Conservation (phyloP, 2,888 invertebrate genomes). For the Andrena bucephala region DNA sequence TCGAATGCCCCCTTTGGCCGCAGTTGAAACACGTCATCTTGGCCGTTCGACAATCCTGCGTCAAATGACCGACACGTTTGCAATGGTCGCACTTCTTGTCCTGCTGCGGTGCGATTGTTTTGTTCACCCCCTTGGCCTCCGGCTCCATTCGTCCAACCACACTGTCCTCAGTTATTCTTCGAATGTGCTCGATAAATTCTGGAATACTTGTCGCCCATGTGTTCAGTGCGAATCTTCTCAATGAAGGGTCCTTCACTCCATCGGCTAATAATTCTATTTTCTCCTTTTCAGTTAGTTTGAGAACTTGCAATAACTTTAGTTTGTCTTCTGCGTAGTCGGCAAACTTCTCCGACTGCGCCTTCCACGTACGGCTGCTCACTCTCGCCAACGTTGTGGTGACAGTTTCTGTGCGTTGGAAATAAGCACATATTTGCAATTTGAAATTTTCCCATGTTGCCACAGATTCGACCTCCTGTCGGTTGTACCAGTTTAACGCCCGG, state of each 20-base stretch:
- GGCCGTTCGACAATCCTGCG: no score
- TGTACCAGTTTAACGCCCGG: background rate
- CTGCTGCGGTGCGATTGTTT: no score
- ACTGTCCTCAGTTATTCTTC: no score
- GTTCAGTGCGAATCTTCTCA: background rate
- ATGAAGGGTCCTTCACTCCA: background rate
- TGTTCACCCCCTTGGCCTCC: no score
- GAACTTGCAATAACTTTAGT: background rate
- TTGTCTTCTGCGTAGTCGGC: background rate
- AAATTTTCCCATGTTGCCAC: background rate
- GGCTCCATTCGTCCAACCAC: no score
- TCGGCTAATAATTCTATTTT: background rate
- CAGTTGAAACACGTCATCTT: no score
- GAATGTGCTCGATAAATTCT: no score
- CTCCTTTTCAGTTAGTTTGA: background rate
- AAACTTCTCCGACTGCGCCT: background rate
- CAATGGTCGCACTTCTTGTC: no score
- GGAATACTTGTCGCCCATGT: no score
- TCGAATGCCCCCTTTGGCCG: no score
- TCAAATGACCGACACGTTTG: no score
- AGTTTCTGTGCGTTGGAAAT: background rate
- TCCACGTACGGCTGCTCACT: background rate
- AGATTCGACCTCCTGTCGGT: background rate
- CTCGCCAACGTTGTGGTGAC: background rate
- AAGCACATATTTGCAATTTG: background rate